Evolutionary conservation across 2,797 vertebrate genomes (phyloP).

Genomic region (Taenioides sp.): DNA sequence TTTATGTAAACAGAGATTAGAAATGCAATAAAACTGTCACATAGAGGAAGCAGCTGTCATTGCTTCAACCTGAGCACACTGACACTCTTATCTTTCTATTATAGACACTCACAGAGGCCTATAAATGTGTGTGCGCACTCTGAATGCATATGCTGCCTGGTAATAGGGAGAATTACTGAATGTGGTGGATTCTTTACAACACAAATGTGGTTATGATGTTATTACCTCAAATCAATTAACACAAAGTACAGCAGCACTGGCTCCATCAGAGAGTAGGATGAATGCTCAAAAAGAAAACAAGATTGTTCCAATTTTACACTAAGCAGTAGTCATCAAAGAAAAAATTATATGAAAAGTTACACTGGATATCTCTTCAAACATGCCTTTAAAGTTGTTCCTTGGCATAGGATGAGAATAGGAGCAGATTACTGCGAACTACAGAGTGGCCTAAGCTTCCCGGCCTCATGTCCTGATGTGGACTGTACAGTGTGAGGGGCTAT

Average conservation of each 20-base stretch:
- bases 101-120: conserved; percentile 16
- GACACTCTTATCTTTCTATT: conserved; percentile 55
- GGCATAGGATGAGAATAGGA: neutral
- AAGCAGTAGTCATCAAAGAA: neutral
- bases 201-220: neutral
- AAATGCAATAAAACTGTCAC: conserved; percentile 82
- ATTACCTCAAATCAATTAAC: neutral
- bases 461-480: conserved; percentile 36
- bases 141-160: conserved; percentile 19
- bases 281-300: neutral
- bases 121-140: conserved; percentile 7
- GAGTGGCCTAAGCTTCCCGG: conserved; percentile 42
- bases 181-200: neutral
- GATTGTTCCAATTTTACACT: neutral
- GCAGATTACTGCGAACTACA: conserved; percentile 47
- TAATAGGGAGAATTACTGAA: neutral
- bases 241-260: neutral
- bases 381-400: neutral
- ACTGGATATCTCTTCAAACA: neutral
- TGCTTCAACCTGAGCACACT: conserved; percentile 37
- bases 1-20: conserved; percentile 75
- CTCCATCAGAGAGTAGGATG: neutral
- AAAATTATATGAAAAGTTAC: neutral
- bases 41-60: conserved; percentile 66
- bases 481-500: conserved; percentile 18